Base-by-base conservation (phyloP, 2,888 invertebrate genomes). In the Seira sanloemensis region DNA sequence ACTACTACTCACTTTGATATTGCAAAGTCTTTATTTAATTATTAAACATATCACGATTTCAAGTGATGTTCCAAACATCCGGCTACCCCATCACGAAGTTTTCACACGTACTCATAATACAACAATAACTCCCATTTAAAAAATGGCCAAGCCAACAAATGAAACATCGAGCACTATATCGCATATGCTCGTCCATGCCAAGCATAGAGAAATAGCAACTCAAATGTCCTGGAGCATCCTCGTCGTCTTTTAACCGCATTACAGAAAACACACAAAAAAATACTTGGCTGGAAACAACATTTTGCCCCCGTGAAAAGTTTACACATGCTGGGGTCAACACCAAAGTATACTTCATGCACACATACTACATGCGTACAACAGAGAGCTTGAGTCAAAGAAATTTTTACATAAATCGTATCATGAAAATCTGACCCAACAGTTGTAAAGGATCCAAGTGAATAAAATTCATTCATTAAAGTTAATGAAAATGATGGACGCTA, bases 41-140 rank as follows among this genome's bases (percentile, higher is more conserved):
- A 66, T 76, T 72, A 82, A 76, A n/a, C 82, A 82, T 77, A 54
- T 65, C 83, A 83, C 82, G 83, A 67, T 72, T 19, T 69, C 21
- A 37, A 73, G 58, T 54, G 66, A 77, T 83, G 80, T 80, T 58
- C 46, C 5, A 27, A 71, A 76, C 82, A 82, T 77, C 75, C 75
- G 81, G 19, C 23, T 23, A 21, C 16, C 23, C 66, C 23, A n/a
- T 24, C 2, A 21, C 24, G 24, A 19, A 4, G 24, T 66, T 25
- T 26, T n/a, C 24, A 9, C 67, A 9, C 26, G 4, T 19, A n/a
- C 62, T 62, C 4, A 5, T 4, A 4, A 18, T n/a, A 19, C 12
- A 5, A 18, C 9, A 5, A 62, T 19, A 12, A 18, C 18, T 12
- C n/a, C 9, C 9, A 62, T 5, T n/a, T 58, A 75, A 21, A 65